Evolutionary conservation across 2,888 invertebrate species (phyloP).

Genomic region (Nomada fabriciana): DNA sequence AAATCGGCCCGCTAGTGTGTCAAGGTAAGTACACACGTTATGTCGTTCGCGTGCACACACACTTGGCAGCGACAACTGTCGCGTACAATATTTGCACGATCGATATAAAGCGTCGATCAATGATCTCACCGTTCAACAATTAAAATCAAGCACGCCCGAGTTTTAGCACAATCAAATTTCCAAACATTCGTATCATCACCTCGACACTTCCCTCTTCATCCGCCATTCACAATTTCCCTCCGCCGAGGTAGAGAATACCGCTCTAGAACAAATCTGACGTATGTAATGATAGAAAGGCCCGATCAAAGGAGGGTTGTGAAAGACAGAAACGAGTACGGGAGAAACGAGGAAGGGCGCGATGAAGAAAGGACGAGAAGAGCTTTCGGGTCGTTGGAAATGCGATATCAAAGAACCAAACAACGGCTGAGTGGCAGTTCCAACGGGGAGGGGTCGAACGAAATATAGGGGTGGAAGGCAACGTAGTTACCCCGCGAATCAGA

Average conservation of each 20-base stretch:
- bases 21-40: conserved; percentile 63
- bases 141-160: not conserved
- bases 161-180: no score
- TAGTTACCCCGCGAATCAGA: not conserved
- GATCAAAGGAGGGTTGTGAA: conserved; percentile 1
- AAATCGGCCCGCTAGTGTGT: conserved; percentile 68
- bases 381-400: conserved; percentile 52
- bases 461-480: conserved; percentile 23
- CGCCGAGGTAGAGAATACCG: conserved; percentile 35
- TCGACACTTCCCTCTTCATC: conserved; percentile 18
- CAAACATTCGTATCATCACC: no score
- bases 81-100: conserved; percentile 48
- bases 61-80: conserved; percentile 27
- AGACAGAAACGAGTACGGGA: not conserved
- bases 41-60: conserved; percentile 12
- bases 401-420: conserved; percentile 62
- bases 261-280: conserved; percentile 65
- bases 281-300: conserved; percentile 60
- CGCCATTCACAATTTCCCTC: conserved; percentile 5
- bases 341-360: not conserved
- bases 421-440: conserved; percentile 19
- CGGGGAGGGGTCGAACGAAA: conserved; percentile 32
- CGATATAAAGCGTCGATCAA: conserved; percentile 42
- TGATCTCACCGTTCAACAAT: not conserved
- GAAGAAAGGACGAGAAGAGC: conserved; percentile 13